Evolutionary conservation across 2,797 vertebrate genomes (phyloP).

Genomic region (Rhabdophis nuchalis): DNA sequence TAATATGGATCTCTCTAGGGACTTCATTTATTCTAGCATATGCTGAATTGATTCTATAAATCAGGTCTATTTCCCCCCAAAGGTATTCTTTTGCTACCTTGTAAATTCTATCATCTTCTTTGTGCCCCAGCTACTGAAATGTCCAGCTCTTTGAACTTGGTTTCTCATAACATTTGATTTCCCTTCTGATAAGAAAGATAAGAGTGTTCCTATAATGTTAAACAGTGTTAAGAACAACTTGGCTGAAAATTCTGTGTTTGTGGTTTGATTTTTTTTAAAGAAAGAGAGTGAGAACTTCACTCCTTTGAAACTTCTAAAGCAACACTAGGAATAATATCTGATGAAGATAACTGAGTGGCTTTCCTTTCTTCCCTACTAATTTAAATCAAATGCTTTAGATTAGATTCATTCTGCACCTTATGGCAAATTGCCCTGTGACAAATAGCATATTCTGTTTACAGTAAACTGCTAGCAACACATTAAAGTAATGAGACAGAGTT

Average conservation of each 20-base stretch:
- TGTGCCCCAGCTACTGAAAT: background rate
- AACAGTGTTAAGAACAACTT: background rate
- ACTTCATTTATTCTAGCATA: too few species aligned
- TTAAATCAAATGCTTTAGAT: background rate
- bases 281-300: background rate
- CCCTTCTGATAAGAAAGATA: background rate
- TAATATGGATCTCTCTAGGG: too few species aligned
- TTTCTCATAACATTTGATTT: background rate
- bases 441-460: constrained; percentile 6
- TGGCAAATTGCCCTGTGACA: background rate
- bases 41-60: too few species aligned
- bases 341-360: background rate
- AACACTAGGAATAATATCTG: background rate
- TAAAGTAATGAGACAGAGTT: constrained; percentile 7
- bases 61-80: too few species aligned
- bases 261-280: constrained; percentile 13
- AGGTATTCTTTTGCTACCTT: too few species aligned
- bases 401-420: background rate
- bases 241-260: background rate
- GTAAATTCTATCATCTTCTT: background rate
- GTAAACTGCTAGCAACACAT: constrained; percentile 3
- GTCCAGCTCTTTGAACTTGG: background rate
- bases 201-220: background rate
- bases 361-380: background rate
- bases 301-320: background rate